Conservation (phyloP, 2,113 vertebrate genomes). For the Misgurnus anguillicaudatus region DNA sequence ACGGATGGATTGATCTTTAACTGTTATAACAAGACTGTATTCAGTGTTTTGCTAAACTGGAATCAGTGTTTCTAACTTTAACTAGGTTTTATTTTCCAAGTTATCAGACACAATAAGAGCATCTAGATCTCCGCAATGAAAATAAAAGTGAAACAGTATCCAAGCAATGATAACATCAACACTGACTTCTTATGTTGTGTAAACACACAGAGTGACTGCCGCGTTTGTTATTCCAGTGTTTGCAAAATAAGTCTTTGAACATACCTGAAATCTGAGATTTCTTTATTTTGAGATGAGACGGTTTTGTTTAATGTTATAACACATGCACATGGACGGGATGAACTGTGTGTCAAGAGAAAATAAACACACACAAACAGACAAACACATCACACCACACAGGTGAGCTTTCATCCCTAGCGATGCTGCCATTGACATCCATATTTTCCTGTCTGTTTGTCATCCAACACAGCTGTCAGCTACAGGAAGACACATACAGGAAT, state of each 20-base stretch:
- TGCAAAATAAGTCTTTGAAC: background rate
- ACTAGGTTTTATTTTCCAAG: background rate
- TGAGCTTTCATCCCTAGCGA: constrained; percentile 19
- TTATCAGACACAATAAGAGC: constrained; percentile 4
- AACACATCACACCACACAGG: background rate
- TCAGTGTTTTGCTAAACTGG: constrained; percentile 9
- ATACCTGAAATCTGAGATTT: background rate
- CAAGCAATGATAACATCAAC: background rate
- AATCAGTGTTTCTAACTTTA: constrained; percentile 26
- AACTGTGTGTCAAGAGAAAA: background rate
- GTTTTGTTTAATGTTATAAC: background rate
- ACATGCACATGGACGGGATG: background rate
- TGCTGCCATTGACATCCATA: constrained; percentile 22
- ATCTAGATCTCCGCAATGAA: background rate
- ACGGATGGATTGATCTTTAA: background rate
- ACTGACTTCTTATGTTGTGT: background rate
- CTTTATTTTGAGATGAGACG: background rate
- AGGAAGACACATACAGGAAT: constrained; percentile 45
- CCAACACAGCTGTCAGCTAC: constrained; percentile 72
- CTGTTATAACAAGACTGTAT: background rate
- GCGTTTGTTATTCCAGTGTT: background rate
- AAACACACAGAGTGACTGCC: background rate
- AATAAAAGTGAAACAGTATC: background rate
- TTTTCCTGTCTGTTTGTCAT: constrained; percentile 30
- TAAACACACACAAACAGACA: background rate